Base-by-base conservation (phyloP, 2,888 invertebrate genomes). In the Sarcophaga caerulescens region DNA sequence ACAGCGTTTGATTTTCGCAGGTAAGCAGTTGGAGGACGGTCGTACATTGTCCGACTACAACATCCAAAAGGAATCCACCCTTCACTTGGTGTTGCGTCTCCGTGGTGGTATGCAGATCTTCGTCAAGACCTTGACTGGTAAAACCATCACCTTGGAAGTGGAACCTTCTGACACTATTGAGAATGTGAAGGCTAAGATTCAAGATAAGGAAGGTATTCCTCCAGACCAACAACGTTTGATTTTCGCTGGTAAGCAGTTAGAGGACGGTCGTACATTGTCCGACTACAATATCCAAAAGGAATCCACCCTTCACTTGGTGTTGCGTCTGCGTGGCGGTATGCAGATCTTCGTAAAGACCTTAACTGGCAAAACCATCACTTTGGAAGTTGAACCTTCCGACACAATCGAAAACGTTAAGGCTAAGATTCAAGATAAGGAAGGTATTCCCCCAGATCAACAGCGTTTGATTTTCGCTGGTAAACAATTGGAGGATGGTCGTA, bases 241-340 rank as follows among this genome's bases (percentile, higher is more conserved):
- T 44, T 89, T 89, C 60, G 89, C 89, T 44, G 89, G 89, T 10
- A 89, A 89, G n/a, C 89, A 89, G 44, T 25, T 89, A 59, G 89
- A 89, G 68, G 89, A 89, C 23, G 89, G 89, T 11, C 89, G 89
- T 14, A 89, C 89, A 1, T 81, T 89, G 78, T 88, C 88, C 63
- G 89, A 89, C 10, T 89, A 90, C 25, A 88, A 88, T 35, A 88
- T 88, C 14, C 88, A 88, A 59, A 88, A 88, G 63, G 88, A 88
- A 69, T 88, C 88, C 19, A 88, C 88, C 3, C 71, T 88, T 6
- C 88, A 88, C 69, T 88, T 88, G 81, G 88, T 88, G 0, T 21
- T 88, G 5, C 88, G 88, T 86, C 63, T 88, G 0, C 95, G 97
- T 88, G 98, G 98, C 94, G 98, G 99, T 57, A 91, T 91, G 91